phyloP scores from a whole-genome alignment of 2,888 invertebrate genomes.

The Plebejus anna region DNA sequence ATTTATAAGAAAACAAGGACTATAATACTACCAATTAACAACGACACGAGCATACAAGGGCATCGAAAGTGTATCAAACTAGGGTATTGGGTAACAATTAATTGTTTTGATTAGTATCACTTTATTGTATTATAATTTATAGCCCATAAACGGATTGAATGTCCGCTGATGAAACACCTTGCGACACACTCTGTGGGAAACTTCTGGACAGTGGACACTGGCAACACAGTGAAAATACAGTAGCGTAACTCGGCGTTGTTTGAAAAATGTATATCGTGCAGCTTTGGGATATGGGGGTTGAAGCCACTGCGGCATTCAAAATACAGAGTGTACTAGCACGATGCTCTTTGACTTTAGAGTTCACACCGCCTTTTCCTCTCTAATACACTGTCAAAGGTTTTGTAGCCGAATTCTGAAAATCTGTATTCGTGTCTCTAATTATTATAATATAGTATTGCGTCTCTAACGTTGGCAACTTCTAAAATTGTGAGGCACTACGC shows the following conservation, averaged over 20 bases:
- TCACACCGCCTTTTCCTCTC: too few relatives aligned
- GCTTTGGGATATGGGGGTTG: too few relatives aligned
- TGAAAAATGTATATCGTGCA: too few relatives aligned
- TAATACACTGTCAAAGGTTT: too few relatives aligned
- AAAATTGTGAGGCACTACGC: too few relatives aligned
- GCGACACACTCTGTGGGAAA: constrained; percentile 23
- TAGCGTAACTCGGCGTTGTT: neutral
- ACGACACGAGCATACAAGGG: constrained; percentile 32
- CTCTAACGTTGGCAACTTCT: too few relatives aligned
- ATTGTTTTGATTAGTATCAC: constrained; percentile 34
- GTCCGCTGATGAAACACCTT: constrained; percentile 33
- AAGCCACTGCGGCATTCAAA: too few relatives aligned
- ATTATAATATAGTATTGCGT: too few relatives aligned
- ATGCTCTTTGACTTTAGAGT: too few relatives aligned
- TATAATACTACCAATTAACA: neutral
- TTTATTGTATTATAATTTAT: constrained; percentile 35
- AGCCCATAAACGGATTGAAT: constrained; percentile 32
- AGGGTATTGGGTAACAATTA: constrained; percentile 32
- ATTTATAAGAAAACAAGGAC: neutral
- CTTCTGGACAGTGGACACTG: neutral
- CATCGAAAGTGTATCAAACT: constrained; percentile 35
- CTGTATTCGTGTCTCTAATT: too few relatives aligned
- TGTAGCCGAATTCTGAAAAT: too few relatives aligned
- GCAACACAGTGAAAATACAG: neutral
- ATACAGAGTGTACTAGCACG: too few relatives aligned